Percentiles rank a stretch among this genome's conserved stretches.
phyloP scores from a whole-genome alignment of 1,140 invertebrate genomes.

The Ericerus pela region DNA sequence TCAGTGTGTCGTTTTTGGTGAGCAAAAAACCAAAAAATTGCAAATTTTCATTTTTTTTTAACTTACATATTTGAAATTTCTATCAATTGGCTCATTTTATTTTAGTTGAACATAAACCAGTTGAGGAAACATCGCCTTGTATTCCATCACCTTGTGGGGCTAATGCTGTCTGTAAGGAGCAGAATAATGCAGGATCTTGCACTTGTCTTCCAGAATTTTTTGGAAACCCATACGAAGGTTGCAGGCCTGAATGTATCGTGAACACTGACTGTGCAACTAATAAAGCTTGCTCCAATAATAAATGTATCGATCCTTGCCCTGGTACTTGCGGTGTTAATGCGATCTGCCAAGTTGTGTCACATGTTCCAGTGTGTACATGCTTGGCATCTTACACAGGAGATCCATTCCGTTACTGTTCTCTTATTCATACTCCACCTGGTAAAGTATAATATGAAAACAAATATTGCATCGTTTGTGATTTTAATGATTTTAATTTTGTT shows the following conservation, averaged over 20 bases:
- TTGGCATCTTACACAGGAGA: constrained; percentile 54
- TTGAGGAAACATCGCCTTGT: constrained; percentile 39
- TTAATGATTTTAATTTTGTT: too few species aligned
- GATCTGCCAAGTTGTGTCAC: constrained; percentile 56
- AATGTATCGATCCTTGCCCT: constrained; percentile 61
- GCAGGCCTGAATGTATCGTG: constrained; percentile 53
- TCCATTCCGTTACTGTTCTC: constrained; percentile 48
- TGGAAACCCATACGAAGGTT: constrained; percentile 56
- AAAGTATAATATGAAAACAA: neutral
- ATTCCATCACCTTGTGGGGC: constrained; percentile 53
- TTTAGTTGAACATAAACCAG: constrained; percentile 17
- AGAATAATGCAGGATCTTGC: constrained; percentile 46
- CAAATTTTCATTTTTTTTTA: neutral
- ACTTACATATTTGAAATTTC: neutral
- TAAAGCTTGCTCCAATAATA: constrained; percentile 53
- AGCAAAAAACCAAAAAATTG: neutral
- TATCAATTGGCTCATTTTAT: constrained; percentile 4
- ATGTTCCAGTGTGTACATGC: constrained; percentile 56
- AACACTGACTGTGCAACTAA: constrained; percentile 56
- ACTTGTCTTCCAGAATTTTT: constrained; percentile 50
- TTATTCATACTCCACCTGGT: constrained; percentile 28
- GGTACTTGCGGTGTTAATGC: constrained; percentile 57
- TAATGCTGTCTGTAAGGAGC: constrained; percentile 51
- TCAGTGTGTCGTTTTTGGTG: constrained; percentile 33
- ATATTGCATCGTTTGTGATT: neutral